A percentile compares a stretch with the other conserved stretches of the same genome.
Evolutionary conservation across 2,113 vertebrate species (phyloP).

Genomic region (Anolis sagrei): DNA sequence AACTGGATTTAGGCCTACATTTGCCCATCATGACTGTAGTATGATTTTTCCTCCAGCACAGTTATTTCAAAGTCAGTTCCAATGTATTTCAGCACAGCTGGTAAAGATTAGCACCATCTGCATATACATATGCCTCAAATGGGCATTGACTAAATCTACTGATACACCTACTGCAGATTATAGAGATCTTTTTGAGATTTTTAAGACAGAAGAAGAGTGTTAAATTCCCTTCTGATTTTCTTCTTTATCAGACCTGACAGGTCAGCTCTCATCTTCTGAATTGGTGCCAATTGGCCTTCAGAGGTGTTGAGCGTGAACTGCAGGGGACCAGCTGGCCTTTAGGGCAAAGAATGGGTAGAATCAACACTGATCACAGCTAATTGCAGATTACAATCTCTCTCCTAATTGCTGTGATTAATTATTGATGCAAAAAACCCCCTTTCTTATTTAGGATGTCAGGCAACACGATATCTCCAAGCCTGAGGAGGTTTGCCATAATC

Average conservation of each 20-base stretch:
- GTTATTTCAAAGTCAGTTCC: neutral
- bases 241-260: neutral
- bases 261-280: conserved; percentile 6
- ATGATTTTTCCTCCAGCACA: neutral
- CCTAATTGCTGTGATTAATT: conserved; percentile 87
- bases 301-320: neutral
- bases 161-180: neutral
- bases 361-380: conserved; percentile 73
- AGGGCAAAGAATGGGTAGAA: conserved; percentile 56
- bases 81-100: neutral
- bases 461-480: conserved; percentile 36
- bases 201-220: neutral
- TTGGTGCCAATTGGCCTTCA: neutral
- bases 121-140: neutral
- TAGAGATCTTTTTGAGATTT: neutral
- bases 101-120: neutral
- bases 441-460: conserved; percentile 63
- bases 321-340: conserved; percentile 9
- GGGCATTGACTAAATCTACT: no score
- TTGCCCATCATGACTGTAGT: neutral
- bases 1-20: no score
- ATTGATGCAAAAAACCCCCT: conserved; percentile 70
- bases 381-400: conserved; percentile 78
- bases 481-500: conserved; percentile 23
- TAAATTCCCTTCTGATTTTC: neutral